Conservation (phyloP, 2,797 vertebrate genomes). For the Ispidina picta region DNA sequence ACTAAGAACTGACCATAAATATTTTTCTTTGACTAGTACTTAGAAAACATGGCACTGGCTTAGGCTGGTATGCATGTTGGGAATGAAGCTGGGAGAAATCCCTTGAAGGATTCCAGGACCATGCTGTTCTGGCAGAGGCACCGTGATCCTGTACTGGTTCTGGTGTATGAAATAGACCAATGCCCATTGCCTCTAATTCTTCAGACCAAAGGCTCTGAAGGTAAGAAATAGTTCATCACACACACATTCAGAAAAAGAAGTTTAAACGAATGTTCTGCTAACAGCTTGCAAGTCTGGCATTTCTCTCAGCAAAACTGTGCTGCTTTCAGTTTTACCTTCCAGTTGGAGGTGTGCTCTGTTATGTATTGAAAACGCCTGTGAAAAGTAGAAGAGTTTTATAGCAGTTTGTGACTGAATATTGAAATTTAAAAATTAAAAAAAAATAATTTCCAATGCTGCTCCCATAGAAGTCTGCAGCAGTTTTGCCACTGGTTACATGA, state of each 20-base stretch:
- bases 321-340: neutral
- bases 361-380: neutral
- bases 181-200: neutral
- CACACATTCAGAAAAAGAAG: neutral
- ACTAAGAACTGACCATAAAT: neutral
- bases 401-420: neutral
- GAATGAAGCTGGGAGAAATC: neutral
- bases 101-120: neutral
- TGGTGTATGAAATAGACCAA: neutral
- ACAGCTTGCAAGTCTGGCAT: neutral
- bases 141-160: neutral
- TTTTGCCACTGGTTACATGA: neutral
- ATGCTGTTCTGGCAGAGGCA: neutral
- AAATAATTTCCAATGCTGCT: neutral
- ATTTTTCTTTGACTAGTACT: neutral
- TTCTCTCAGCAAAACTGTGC: neutral
- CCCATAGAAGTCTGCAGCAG: neutral
- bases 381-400: neutral
- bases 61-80: neutral
- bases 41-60: neutral
- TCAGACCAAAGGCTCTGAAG: neutral
- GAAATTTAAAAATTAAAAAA: neutral
- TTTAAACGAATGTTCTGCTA: neutral
- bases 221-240: neutral
- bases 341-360: neutral